Evolutionary conservation across 2,797 vertebrate species (phyloP), one percentile per base, ranked within the genome.

Genomic region (Phrynocephalus forsythii): DNA sequence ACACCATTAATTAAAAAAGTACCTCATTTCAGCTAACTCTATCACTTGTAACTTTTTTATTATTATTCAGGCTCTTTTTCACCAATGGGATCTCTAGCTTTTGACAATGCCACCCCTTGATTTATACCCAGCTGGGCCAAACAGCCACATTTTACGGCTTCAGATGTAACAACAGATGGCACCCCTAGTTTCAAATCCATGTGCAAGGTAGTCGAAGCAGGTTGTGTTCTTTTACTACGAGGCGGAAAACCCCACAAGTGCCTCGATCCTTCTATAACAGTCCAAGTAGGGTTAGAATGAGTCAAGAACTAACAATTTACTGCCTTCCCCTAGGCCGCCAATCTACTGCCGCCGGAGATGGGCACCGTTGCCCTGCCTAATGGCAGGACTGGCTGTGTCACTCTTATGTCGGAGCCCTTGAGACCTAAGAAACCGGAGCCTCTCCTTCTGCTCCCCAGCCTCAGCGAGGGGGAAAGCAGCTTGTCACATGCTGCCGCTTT

Each of bases 401-500:
- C 67, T 80, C 56, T 10, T 72, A 82, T 50, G 71, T 79, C 78
- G 82, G 50, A 79, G 38, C 24, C 22, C 75, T 84, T 85, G 82
- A 44, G 60, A 52, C 9, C 16, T n/a, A 26, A 68, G 71, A 60
- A 76, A 56, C 8, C 68, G 75, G 52, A 44, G 16, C 48, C 24
- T 13, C n/a, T 28, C 5, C 69, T 50, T 22, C 63, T 69, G 72
- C 84, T 86, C n/a, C 28, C 38, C 30, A 56, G 72, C 1, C 24
- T 71, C 52, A 83, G 80, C 75, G 63, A 33, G 67, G 82, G 50
- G 67, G 82, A 78, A 84, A 48, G 24, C 15, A 63, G 73, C 18
- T 50, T 71, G 84, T 88, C 78, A 81, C 60, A 68, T 85, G 83
- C 72, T 30, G 60, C 85, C 76, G 78, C 71, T 68, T 88, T 75